These are phyloP conservation scores for Hybognathus amarus DNA, from an alignment of 2,797 vertebrate genomes.

Conservation along the genomic window DNA sequence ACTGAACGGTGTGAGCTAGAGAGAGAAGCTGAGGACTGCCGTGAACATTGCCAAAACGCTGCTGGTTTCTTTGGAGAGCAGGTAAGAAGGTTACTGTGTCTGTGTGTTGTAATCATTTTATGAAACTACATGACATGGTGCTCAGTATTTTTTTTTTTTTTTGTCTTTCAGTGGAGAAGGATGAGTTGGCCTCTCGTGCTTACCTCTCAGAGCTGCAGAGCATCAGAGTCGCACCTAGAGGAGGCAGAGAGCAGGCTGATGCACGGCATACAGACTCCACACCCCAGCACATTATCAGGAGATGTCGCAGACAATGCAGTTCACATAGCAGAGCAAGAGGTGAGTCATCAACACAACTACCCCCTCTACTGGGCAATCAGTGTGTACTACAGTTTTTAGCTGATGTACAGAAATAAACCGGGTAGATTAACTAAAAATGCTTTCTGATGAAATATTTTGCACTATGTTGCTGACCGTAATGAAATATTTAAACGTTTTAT, in stretches of 20 bases:
- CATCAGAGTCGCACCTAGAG: constrained; percentile 82
- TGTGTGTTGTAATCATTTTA: background rate
- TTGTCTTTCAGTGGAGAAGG: constrained; percentile 87
- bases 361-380: constrained; percentile 61
- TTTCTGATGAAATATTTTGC: background rate
- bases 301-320: constrained; percentile 75
- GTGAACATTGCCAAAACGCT: constrained; percentile 86
- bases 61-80: constrained; percentile 88
- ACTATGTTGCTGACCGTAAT: background rate
- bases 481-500: background rate
- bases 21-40: constrained; percentile 85
- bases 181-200: constrained; percentile 86
- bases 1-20: constrained; percentile 85
- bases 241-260: constrained; percentile 87
- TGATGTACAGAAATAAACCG: background rate
- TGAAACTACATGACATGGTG: background rate
- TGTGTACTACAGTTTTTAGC: background rate
- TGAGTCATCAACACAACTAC: constrained; percentile 66
- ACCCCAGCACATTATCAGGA: constrained; percentile 73
- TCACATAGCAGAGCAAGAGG: constrained; percentile 91
- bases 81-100: constrained; percentile 72
- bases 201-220: constrained; percentile 91
- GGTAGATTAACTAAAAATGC: no score
- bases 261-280: constrained; percentile 79
- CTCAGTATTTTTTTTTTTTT: background rate